These are phyloP conservation scores for Chesias legatella DNA, from an alignment of 2,888 invertebrate species.

Conservation along the genomic window DNA sequence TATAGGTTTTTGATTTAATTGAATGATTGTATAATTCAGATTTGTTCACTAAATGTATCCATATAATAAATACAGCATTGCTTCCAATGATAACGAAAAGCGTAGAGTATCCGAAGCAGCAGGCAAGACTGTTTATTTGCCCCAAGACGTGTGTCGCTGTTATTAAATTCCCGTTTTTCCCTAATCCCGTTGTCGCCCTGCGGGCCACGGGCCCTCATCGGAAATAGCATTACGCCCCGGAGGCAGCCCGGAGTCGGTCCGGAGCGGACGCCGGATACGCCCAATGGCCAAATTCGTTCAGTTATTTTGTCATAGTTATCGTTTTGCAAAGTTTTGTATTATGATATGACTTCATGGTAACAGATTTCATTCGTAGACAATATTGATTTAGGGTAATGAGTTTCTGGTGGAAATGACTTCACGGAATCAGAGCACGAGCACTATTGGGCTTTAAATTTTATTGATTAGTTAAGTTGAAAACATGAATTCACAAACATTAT, in stretches of 20 bases:
- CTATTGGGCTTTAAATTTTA: no score
- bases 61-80: background rate
- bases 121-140: constrained; percentile 40
- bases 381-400: no score
- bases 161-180: constrained; percentile 47
- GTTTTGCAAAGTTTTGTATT: constrained; percentile 19
- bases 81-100: constrained; percentile 2
- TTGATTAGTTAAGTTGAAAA: no score
- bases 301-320: constrained; percentile 47
- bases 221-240: constrained; percentile 63
- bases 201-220: constrained; percentile 68
- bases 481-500: no score
- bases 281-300: constrained; percentile 36
- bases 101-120: constrained; percentile 1
- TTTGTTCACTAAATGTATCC: no score
- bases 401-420: no score
- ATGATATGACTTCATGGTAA: background rate
- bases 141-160: constrained; percentile 50
- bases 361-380: no score
- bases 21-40: no score
- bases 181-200: constrained; percentile 63
- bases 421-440: no score
- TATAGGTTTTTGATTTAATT: no score
- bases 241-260: constrained; percentile 49
- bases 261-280: constrained; percentile 65